Evolutionary conservation across 2,888 invertebrate genomes (phyloP), one percentile per base, ranked within the genome.

Genomic region (Timandra comae): DNA sequence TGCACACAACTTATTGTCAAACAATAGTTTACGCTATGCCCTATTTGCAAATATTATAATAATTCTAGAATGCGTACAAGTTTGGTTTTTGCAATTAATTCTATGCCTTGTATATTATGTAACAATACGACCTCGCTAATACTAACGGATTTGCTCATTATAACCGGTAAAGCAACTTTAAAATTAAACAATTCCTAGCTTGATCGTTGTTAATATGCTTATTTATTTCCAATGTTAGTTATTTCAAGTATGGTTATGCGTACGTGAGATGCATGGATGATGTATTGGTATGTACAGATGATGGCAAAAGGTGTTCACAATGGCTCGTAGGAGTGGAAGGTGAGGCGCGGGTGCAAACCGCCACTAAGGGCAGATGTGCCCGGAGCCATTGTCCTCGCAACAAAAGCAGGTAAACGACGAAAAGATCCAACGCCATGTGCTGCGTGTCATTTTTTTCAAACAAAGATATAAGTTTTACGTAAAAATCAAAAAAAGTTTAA

Each of bases 361-460:
- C 71, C 67, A 68, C 70, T 63, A 68, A 69, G 63, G 73, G 79
- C 84, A 82, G 82, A 84, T 82, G 81, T 73, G 72, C 68, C 65
- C 60, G 49, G 52, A 53, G 55, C 63, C 69, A 79, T 84, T 81
- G 84, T 84, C 59, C 58, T 51, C 52, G 47, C 61, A 72, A 84
- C 82, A 84, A 85, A 85, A 59, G 80, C 82, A 84, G 84, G 84
- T 84, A 84, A 71, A 52, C 52, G 54, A 50, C 48, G 48, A 49
- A 41, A 74, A 71, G 66, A 61, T 65, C 59, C 56, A 61, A 52
- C 63, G 72, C 82, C 84, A 85, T 85, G 80, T 85, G 84, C 78
- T 71, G 52, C 71, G 62, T 81, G 84, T 84, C 78, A 84, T 68
- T 82, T 84, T 43, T 84, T 84, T 80, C 72, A 73, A 63, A 57